Percentiles rank a stretch among this genome's conserved stretches.
phyloP scores from a whole-genome alignment of 2,113 vertebrate species.

The Axis porcinus region DNA sequence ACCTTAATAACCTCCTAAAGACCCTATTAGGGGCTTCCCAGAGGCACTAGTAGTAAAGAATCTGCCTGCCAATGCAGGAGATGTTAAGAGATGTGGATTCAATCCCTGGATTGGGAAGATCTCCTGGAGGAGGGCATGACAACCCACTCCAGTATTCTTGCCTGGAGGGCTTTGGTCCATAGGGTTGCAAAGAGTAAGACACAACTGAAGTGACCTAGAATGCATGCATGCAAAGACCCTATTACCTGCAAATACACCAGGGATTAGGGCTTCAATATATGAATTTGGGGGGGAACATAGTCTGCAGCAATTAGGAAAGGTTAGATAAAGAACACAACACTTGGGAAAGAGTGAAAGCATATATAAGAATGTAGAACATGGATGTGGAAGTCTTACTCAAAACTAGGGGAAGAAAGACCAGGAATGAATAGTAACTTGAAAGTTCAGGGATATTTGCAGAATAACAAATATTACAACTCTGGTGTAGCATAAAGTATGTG shows the following conservation, averaged over 20 bases:
- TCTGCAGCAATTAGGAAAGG: neutral
- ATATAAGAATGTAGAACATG: neutral
- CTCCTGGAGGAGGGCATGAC: neutral
- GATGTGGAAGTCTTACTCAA: neutral
- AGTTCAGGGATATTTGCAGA: neutral
- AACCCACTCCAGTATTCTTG: neutral
- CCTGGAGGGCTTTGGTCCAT: neutral
- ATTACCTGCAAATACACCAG: neutral
- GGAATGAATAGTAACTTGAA: neutral
- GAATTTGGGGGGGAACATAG: neutral
- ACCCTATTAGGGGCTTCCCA: neutral
- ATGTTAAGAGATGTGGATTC: neutral
- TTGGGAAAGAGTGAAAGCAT: neutral
- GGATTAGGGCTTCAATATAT: neutral
- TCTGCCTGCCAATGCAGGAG: neutral
- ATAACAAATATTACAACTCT: neutral
- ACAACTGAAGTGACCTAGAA: neutral
- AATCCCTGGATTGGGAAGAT: neutral
- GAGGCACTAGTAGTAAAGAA: neutral
- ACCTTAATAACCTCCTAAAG: neutral
- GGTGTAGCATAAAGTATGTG: neutral
- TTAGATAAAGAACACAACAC: neutral
- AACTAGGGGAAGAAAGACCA: neutral
- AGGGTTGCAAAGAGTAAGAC: neutral
- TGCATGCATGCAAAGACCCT: neutral